Percentiles rank a stretch among this genome's conserved stretches.
Conservation (phyloP, 2,888 invertebrate species). For the Mythimna lalbum region DNA sequence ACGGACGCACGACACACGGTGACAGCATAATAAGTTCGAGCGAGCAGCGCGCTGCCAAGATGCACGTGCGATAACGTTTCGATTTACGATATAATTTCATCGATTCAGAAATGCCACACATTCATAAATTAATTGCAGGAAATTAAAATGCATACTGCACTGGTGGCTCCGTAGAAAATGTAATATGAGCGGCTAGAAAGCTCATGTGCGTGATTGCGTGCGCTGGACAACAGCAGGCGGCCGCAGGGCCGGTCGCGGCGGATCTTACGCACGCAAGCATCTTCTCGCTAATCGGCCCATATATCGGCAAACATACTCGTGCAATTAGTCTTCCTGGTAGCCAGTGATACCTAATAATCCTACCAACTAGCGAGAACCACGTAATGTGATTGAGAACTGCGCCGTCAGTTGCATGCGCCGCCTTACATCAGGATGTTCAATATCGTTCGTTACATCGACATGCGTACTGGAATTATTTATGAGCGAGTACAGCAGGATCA, state of each 20-base stretch:
- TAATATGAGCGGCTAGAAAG: constrained; percentile 67
- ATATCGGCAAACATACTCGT: constrained; percentile 80
- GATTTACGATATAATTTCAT: constrained; percentile 73
- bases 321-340: constrained; percentile 86
- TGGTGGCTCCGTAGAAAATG: constrained; percentile 51
- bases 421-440: constrained; percentile 47
- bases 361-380: constrained; percentile 34
- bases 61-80: constrained; percentile 84
- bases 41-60: constrained; percentile 73
- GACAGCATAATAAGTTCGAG: constrained; percentile 80
- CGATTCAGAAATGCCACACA: constrained; percentile 51
- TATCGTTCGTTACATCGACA: constrained; percentile 48
- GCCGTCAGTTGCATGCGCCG: constrained; percentile 23
- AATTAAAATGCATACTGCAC: constrained; percentile 54
- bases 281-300: constrained; percentile 84
- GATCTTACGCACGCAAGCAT: constrained; percentile 83
- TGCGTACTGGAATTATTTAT: constrained; percentile 45
- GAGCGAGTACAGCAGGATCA: constrained; percentile 31
- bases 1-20: constrained; percentile 77
- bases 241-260: constrained; percentile 72
- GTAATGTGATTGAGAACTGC: constrained; percentile 38
- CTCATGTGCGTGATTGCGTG: constrained; percentile 80
- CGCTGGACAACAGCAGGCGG: constrained; percentile 66
- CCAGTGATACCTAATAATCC: constrained; percentile 73
- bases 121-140: constrained; percentile 29